A percentile compares a stretch with the other conserved stretches of the same genome.
Conservation (phyloP, 30 jellyfish, hydroid and myxozoan species). For the Cassiopea andromeda region DNA sequence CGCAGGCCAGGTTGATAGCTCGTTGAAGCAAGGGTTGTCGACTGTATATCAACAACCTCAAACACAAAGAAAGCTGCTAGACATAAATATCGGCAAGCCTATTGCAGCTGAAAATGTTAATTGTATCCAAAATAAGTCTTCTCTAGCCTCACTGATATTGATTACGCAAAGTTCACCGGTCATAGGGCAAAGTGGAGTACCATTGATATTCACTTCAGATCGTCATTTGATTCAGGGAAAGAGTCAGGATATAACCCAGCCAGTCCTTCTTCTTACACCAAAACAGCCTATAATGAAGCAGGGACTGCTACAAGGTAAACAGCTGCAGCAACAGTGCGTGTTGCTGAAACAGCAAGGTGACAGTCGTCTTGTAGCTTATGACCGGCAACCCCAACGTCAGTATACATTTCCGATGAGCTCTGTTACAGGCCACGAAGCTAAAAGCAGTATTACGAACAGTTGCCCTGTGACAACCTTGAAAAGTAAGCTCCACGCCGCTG, state of each 20-base stretch:
- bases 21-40: neutral
- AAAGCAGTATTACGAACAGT: slow-evolving; percentile 1
- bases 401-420: neutral
- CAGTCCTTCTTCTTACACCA: slow-evolving; percentile 24
- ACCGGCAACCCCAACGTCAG: slow-evolving; percentile 31
- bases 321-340: slow-evolving; percentile 5
- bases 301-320: neutral
- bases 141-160: neutral
- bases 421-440: slow-evolving; percentile 4
- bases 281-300: neutral
- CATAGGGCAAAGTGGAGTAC: slow-evolving; percentile 30
- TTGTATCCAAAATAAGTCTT: neutral
- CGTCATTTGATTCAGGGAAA: neutral
- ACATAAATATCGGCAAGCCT: neutral
- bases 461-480: slow-evolving; percentile 71
- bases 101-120: neutral
- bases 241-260: slow-evolving; percentile 17
- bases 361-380: slow-evolving; percentile 10
- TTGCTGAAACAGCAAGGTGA: slow-evolving; percentile 12
- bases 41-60: neutral
- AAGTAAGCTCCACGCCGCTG: slow-evolving; percentile 75
- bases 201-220: neutral
- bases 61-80: neutral
- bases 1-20: neutral
- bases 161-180: slow-evolving; percentile 18